These are phyloP conservation scores for Scaptomyza cyrtandrae DNA, from an alignment of 2,888 invertebrate genomes.

Conservation along the genomic window DNA sequence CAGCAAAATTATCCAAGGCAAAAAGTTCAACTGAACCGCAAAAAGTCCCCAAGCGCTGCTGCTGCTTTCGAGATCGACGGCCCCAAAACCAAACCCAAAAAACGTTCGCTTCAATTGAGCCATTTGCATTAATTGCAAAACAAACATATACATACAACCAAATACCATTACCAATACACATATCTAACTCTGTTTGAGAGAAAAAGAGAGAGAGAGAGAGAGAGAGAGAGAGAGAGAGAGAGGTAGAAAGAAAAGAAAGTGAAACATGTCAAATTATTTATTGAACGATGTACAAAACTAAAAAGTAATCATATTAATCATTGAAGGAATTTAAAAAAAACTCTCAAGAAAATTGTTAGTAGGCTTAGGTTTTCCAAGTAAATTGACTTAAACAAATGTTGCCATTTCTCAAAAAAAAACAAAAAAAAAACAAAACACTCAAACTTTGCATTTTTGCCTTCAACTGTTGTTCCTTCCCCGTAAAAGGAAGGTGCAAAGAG, in stretches of 20 bases:
- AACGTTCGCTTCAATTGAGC: conserved; percentile 32
- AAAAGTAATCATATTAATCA: too few species aligned
- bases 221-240: too few species aligned
- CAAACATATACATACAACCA: conserved; percentile 5
- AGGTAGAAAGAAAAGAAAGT: neutral
- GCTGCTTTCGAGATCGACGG: conserved; percentile 46
- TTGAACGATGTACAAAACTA: too few species aligned
- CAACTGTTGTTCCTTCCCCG: conserved; percentile 33
- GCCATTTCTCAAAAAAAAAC: too few species aligned
- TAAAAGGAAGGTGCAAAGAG: too few species aligned
- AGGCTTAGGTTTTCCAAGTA: too few species aligned
- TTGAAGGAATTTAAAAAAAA: too few species aligned
- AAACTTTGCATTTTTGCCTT: conserved; percentile 56
- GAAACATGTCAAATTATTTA: too few species aligned
- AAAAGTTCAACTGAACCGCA: conserved; percentile 53
- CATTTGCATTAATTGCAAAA: conserved; percentile 60
- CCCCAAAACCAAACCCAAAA: conserved; percentile 1
- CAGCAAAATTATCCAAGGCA: conserved; percentile 57
- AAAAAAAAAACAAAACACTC: conserved; percentile 3
- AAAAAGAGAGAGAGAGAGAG: too few species aligned
- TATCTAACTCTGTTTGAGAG: neutral
- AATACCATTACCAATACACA: neutral
- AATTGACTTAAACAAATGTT: too few species aligned
- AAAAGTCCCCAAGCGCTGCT: conserved; percentile 41
- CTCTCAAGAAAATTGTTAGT: too few species aligned